A percentile compares a stretch with the other conserved stretches of the same genome.
Evolutionary conservation across 2,888 invertebrate genomes (phyloP).

Genomic region (Sinelater perroti): DNA sequence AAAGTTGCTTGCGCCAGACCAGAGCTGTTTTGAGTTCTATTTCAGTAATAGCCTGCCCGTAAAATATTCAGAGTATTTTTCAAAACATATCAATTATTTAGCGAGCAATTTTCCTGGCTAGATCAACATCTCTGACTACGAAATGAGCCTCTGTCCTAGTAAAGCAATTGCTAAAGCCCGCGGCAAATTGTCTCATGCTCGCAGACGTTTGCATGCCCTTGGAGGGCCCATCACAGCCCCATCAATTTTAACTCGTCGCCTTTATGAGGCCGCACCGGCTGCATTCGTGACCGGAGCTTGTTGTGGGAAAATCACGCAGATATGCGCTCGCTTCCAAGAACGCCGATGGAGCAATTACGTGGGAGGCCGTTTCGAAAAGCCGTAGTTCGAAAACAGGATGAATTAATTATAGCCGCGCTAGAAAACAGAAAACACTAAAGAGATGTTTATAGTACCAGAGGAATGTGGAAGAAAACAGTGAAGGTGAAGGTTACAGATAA

Average conservation of each 20-base stretch:
- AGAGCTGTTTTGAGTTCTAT: no score
- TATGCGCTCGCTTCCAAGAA: constrained; percentile 10
- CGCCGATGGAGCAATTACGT: constrained; percentile 17
- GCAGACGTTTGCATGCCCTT: constrained; percentile 1
- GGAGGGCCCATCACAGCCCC: constrained; percentile 12
- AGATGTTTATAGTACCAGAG: no score
- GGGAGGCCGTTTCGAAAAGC: background rate
- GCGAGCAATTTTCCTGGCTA: background rate
- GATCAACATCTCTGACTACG: background rate
- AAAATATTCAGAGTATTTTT: background rate
- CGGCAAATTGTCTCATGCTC: background rate
- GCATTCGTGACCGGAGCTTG: constrained; percentile 22
- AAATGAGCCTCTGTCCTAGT: no score
- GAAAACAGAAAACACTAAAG: no score
- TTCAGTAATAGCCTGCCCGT: background rate
- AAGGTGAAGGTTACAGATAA: no score
- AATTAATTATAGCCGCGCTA: no score
- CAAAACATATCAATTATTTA: background rate
- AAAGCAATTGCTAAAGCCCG: no score
- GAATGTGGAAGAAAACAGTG: no score
- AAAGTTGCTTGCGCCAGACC: no score
- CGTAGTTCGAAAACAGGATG: no score
- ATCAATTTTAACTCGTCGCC: constrained; percentile 14
- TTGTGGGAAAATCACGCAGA: constrained; percentile 19
- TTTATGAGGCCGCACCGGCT: constrained; percentile 3